Percentiles rank a stretch among this genome's conserved stretches.
Evolutionary conservation across 2,113 vertebrate genomes (phyloP).

Genomic region (Labrus mixtus): DNA sequence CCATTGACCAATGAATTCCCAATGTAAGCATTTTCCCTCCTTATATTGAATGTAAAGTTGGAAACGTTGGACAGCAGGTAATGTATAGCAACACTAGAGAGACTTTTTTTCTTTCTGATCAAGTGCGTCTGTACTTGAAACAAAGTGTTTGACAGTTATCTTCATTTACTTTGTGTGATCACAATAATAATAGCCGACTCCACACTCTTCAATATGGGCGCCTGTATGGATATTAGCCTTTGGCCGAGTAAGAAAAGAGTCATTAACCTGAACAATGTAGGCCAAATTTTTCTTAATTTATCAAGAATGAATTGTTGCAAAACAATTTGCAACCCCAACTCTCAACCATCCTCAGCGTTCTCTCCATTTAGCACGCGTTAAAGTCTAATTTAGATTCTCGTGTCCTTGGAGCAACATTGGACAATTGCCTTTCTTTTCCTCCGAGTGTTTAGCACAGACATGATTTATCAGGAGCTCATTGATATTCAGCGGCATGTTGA

Average conservation of each 20-base stretch:
- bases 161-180: not conserved
- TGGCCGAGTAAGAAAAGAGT: not conserved
- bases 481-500: conserved; percentile 74
- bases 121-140: not conserved
- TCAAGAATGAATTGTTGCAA: conserved; percentile 10
- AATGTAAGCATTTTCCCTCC: not conserved
- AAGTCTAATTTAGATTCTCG: conserved; percentile 49
- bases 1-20: not conserved
- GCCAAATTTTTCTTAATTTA: conserved; percentile 19
- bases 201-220: not conserved
- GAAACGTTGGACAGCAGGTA: not conserved
- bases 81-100: not conserved
- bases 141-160: not conserved
- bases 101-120: not conserved
- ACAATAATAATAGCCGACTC: not conserved
- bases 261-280: conserved; percentile 1
- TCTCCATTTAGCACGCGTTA: conserved; percentile 44
- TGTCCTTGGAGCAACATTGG: conserved; percentile 66
- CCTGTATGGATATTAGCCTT: not conserved
- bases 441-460: conserved; percentile 56
- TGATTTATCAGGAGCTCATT: conserved; percentile 75
- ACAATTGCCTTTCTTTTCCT: conserved; percentile 58
- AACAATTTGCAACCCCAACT: conserved; percentile 27
- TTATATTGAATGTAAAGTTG: not conserved
- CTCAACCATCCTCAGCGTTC: conserved; percentile 8